Evolutionary conservation across 2,888 invertebrate genomes (phyloP), one percentile per base, ranked within the genome.

Genomic region (Tortricodes alternella): DNA sequence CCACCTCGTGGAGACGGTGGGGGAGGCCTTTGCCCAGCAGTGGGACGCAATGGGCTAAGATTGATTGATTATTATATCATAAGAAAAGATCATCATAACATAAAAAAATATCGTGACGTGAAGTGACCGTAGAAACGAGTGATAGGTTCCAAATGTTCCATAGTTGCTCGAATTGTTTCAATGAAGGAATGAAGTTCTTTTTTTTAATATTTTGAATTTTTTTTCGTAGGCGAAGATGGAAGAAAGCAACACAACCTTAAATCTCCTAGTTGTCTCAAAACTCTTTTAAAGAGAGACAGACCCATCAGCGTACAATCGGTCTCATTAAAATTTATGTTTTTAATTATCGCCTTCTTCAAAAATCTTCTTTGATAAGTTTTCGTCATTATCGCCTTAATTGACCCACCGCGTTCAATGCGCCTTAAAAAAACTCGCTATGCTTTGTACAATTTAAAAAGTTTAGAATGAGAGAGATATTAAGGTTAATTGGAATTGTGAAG

Each of bases 251-350:
- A 34, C 13, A 39, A 27, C 4, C 5, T 19, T 7, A 50, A 39
- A 46, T 35, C 23, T 11, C 7, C 41, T 29, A 38, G 15, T 9
- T 21, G 27, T 41, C 29, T 34, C 11, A 49, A 50, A 51, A 46
- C 24, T 43, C 58, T 46, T 46, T 41, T 48, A 16, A 46, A 35
- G 49, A 53, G 58, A 69, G 74, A 72, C 77, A 70, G 38, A 64
- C 67, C 71, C 70, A 69, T 71, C 70, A 68, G 53, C 13, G 34
- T 62, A 76, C 73, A 79, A 76, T 76, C 75, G 61, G 65, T 64
- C 70, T 83, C 81, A 77, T 83, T 81, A 83, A 76, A 79, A 78
- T 78, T 77, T 71, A 75, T 76, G 70, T 74, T 80, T 82, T 78
- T 81, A 82, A 83, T 80, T 81, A 78, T 75, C 67, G 61, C 65